Evolutionary conservation across 92 coral and sea anemone genomes (phyloP), one percentile per base, ranked within the genome.

Genomic region (Pocillopora meandrina): DNA sequence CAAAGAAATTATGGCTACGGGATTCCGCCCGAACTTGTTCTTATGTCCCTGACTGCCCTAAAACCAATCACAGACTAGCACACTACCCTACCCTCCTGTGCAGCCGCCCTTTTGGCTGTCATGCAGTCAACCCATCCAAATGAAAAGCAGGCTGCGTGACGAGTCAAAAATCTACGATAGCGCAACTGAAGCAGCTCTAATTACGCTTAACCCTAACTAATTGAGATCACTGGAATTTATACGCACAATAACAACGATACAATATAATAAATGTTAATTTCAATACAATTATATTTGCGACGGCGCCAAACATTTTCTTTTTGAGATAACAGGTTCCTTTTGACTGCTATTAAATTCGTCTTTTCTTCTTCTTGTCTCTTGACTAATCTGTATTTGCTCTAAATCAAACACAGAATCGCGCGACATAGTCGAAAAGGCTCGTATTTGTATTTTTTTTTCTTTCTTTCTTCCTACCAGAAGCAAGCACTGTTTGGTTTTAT

Each of bases 221-320:
- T 70, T 59, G 20, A 70, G 36, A 70, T 71, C 77, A 59, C 33
- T 36, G 19, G 77, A 81, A 80, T 69, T 80, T 56, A 80, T 80
- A 70, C 35, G 84, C 84, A 80, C 26, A 81, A 81, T 81, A 81
- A 81, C 85, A 81, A 57, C 61, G 77, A 81, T 71, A 81, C 85
- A 71, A 81, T 81, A 81, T 81, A 81, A 81, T 81, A 81, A 81
- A 81, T 81, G 85, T 81, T 70, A 81, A 81, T 81, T 81, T 81
- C 85, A 81, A 65, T 83, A 83, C 86, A 83, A 74, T 83, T 83
- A 83, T 72, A 83, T 83, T 74, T 73, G 86, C 72, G 64, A 83
- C 86, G 56, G 79, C 80, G 80, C 80, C 49, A 80, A 64, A 76
- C 79, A 82, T 82, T 68, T 67, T 63, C 64, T 61, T 80, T 63